phyloP scores from a whole-genome alignment of 2,888 invertebrate genomes.

The Mesodorylaimus sp. region DNA sequence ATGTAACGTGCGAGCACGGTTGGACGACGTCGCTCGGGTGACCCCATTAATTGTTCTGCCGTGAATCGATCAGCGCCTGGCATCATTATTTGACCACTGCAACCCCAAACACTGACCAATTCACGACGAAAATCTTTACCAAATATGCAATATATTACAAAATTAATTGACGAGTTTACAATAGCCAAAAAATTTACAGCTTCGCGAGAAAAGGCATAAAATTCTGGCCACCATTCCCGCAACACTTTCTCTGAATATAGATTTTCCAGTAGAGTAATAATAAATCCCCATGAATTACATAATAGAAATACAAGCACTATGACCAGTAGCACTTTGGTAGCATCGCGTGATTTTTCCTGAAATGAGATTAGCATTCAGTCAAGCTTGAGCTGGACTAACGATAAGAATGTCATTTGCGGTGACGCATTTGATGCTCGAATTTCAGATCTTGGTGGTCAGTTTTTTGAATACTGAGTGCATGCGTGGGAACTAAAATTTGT shows the following conservation, averaged over 20 bases:
- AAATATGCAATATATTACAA: constrained; percentile 90
- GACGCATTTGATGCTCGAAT: too few species aligned
- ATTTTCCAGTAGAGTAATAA: constrained; percentile 1
- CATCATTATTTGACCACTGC: neutral
- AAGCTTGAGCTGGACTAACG: neutral
- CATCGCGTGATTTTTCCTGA: neutral
- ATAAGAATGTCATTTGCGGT: neutral
- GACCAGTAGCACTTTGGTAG: neutral
- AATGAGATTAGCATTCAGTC: neutral
- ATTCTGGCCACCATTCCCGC: neutral
- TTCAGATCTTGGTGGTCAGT: neutral
- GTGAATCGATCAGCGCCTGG: too few species aligned
- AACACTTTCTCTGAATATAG: neutral
- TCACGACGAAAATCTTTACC: constrained; percentile 76
- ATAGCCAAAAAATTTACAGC: constrained; percentile 74
- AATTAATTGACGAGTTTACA: constrained; percentile 89
- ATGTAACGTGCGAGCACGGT: too few species aligned
- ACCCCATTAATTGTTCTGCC: too few species aligned
- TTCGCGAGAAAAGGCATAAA: constrained; percentile 2
- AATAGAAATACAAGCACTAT: constrained; percentile 2
- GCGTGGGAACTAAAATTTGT: too few species aligned
- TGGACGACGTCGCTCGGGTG: too few species aligned
- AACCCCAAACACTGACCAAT: neutral
- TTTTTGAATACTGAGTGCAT: too few species aligned
- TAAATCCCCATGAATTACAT: constrained; percentile 3